A percentile compares a stretch with the other conserved stretches of the same genome.
Evolutionary conservation across 2,113 vertebrate species (phyloP).

Genomic region (Potamarius usumacintae): DNA sequence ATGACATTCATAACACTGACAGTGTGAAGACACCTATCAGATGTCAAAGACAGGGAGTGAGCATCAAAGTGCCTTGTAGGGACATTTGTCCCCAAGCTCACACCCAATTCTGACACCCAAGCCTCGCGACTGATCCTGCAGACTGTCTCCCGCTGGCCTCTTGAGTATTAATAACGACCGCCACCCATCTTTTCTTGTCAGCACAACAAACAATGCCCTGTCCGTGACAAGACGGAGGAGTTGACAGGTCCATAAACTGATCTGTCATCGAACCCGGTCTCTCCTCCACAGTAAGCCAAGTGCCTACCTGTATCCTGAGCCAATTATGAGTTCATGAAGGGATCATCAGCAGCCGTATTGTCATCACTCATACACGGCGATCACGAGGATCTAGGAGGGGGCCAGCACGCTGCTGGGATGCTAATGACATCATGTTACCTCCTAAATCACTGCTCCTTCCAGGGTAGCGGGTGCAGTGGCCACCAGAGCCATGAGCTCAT

Average conservation of each 20-base stretch:
- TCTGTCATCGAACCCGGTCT: constrained; percentile 33
- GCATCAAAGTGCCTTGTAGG: constrained; percentile 45
- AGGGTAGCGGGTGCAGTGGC: constrained; percentile 15
- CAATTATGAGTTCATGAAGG: constrained; percentile 47
- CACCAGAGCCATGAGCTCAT: constrained; percentile 51
- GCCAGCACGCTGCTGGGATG: constrained; percentile 29
- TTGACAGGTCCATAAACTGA: constrained; percentile 40
- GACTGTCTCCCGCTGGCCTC: constrained; percentile 28
- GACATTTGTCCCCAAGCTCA: constrained; percentile 43
- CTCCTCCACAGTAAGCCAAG: background rate
- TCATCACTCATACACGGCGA: constrained; percentile 48
- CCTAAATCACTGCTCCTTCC: constrained; percentile 36
- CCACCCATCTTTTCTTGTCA: constrained; percentile 26
- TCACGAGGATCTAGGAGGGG: constrained; percentile 43
- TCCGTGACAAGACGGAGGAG: background rate
- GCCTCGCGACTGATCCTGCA: constrained; percentile 44
- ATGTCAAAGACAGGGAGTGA: constrained; percentile 15
- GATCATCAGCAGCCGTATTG: constrained; percentile 25
- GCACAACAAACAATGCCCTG: constrained; percentile 35
- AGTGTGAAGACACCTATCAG: constrained; percentile 25
- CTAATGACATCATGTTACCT: constrained; percentile 55
- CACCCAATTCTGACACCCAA: constrained; percentile 44
- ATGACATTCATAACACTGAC: background rate
- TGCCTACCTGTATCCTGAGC: constrained; percentile 26
- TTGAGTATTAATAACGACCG: constrained; percentile 48